These are phyloP conservation scores for Philhelius pedissequus DNA, from an alignment of 2,888 invertebrate genomes.

Conservation along the genomic window DNA sequence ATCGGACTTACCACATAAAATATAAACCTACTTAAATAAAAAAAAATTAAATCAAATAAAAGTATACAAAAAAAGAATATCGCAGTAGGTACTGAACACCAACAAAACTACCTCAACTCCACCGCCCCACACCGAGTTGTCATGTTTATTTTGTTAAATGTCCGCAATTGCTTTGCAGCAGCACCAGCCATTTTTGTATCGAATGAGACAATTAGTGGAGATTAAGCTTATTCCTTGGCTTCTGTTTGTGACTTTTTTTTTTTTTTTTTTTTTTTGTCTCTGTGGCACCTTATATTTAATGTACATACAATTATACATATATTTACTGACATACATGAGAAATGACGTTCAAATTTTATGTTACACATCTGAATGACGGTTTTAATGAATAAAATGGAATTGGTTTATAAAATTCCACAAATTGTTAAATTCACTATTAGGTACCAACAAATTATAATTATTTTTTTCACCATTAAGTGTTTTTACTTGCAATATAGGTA, in stretches of 20 bases:
- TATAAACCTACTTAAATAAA: slow-evolving; percentile 51
- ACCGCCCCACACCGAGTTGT: background rate
- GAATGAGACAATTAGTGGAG: slow-evolving; percentile 71
- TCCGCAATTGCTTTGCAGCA: slow-evolving; percentile 71
- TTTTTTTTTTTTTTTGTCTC: slow-evolving; percentile 11
- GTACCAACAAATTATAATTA: too few relatives aligned
- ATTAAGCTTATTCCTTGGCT: slow-evolving; percentile 69
- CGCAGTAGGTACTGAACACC: slow-evolving; percentile 5
- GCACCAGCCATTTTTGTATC: slow-evolving; percentile 70
- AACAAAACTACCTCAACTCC: background rate
- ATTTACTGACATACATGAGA: background rate
- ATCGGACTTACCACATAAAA: slow-evolving; percentile 36
- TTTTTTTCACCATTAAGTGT: too few relatives aligned
- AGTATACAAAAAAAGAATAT: slow-evolving; percentile 38
- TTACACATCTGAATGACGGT: background rate
- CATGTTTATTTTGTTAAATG: slow-evolving; percentile 69
- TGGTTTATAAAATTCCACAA: background rate
- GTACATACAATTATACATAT: background rate
- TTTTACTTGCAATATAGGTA: too few relatives aligned
- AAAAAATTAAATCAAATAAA: slow-evolving; percentile 25
- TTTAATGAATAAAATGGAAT: background rate
- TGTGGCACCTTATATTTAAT: background rate
- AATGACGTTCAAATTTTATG: background rate
- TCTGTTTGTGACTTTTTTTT: slow-evolving; percentile 49
- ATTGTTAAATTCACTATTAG: background rate